Evolutionary conservation across 1,140 invertebrate genomes (phyloP).

Genomic region (Heliconius nattereri): DNA sequence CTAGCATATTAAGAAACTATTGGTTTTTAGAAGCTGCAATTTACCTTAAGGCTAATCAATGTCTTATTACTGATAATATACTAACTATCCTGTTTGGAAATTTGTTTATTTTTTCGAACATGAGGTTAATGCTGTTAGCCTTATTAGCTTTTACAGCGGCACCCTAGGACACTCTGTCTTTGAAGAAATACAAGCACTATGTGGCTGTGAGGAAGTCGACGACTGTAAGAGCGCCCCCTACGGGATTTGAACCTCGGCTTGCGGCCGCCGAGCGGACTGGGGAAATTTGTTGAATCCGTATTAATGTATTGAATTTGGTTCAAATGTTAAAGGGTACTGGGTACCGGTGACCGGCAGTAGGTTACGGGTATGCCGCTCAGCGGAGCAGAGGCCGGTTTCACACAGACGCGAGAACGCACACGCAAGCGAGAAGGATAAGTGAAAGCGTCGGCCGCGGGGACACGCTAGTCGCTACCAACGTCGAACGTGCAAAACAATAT

Average conservation of each 20-base stretch:
- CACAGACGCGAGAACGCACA: slow-evolving; percentile 22
- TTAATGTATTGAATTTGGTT: neutral
- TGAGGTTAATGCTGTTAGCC: too few relatives aligned
- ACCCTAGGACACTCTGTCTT: too few relatives aligned
- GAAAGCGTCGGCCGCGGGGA: slow-evolving; percentile 43
- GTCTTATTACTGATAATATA: neutral
- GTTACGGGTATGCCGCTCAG: slow-evolving; percentile 37
- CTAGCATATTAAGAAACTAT: neutral
- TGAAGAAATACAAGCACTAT: too few relatives aligned
- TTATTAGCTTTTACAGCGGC: too few relatives aligned
- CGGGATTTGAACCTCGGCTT: too few relatives aligned
- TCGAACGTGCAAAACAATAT: slow-evolving; percentile 29
- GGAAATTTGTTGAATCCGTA: neutral
- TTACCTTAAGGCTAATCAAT: neutral
- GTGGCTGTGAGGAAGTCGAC: too few relatives aligned
- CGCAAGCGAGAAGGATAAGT: slow-evolving; percentile 47
- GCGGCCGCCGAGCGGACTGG: too few relatives aligned
- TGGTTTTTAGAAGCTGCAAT: neutral
- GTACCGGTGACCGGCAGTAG: slow-evolving; percentile 10
- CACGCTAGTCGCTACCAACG: neutral
- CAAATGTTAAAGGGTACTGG: neutral
- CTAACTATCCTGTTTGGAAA: neutral
- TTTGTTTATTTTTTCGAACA: neutral
- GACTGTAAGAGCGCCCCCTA: too few relatives aligned
- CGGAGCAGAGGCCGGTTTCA: slow-evolving; percentile 35